Percentiles rank a stretch among this genome's conserved stretches.
phyloP scores from a whole-genome alignment of 2,113 vertebrate genomes.

The Sapajus apella region DNA sequence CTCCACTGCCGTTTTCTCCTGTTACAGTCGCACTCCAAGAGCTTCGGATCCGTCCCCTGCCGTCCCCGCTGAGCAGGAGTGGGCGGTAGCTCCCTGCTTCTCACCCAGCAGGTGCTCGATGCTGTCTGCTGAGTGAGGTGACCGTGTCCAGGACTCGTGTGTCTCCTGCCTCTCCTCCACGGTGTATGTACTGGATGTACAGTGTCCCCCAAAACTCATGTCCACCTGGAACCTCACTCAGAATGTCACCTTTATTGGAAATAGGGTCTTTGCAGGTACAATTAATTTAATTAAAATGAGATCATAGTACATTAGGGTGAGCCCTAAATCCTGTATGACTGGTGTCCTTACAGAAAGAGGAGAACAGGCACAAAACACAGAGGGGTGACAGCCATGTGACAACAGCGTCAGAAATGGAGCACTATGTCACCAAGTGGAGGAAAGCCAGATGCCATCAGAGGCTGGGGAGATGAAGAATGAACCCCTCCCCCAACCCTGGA shows the following conservation, averaged over 20 bases:
- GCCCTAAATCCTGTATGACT: background rate
- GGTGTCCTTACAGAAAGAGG: background rate
- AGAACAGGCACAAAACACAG: background rate
- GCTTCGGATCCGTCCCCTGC: background rate
- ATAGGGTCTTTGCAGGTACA: background rate
- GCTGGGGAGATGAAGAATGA: background rate
- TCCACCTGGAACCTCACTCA: too few relatives aligned
- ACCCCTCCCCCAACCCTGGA: too few relatives aligned
- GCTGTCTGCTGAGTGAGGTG: rapidly evolving
- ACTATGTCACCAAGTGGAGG: rapidly evolving
- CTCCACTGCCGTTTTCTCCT: rapidly evolving
- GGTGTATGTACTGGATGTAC: rapidly evolving
- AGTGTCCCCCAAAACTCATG: background rate
- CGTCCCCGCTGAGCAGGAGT: rapidly evolving
- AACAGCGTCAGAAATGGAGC: background rate
- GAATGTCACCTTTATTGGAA: background rate
- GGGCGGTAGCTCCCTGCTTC: rapidly evolving
- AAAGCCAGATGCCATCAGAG: background rate
- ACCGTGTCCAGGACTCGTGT: rapidly evolving
- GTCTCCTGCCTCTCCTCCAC: too few relatives aligned
- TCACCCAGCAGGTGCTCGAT: rapidly evolving
- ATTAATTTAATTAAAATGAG: background rate
- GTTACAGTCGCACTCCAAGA: background rate
- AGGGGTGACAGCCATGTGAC: rapidly evolving
- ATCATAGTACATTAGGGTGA: background rate